Conservation (phyloP, 2,797 vertebrate genomes). For the Kryptopterus vitreolus region DNA sequence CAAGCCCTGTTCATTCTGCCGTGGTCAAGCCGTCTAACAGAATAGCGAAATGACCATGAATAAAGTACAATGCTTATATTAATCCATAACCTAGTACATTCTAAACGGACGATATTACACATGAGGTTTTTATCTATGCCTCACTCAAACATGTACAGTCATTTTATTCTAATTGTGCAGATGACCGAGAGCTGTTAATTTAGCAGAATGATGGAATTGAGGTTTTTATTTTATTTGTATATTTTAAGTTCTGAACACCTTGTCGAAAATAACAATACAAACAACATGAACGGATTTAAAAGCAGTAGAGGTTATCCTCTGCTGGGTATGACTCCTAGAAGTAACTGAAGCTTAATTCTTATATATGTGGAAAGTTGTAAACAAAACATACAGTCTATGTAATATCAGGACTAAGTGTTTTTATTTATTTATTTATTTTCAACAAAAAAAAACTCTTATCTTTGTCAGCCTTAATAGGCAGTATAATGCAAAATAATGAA, state of each 20-base stretch:
- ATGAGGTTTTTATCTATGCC: constrained; percentile 10
- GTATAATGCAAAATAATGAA: not conserved
- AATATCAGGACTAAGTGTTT: not conserved
- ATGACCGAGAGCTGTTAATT: constrained; percentile 45
- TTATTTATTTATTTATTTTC: not conserved
- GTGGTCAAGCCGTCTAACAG: not conserved
- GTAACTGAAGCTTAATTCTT: not conserved
- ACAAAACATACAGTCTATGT: not conserved
- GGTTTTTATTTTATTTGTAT: no score
- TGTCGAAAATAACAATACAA: not conserved
- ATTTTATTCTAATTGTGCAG: constrained; percentile 43
- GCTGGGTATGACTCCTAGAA: not conserved
- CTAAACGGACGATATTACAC: constrained; percentile 2
- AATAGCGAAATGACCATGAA: not conserved
- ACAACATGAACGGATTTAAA: not conserved
- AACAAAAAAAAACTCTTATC: no score
- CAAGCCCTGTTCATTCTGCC: constrained; percentile 16
- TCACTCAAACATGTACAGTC: constrained; percentile 5
- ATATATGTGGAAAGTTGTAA: not conserved
- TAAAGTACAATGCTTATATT: not conserved
- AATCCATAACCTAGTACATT: constrained; percentile 18
- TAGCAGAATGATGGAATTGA: not conserved
- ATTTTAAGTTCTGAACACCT: not conserved
- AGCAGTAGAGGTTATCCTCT: no score
- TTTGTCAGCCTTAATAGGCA: not conserved